These are phyloP conservation scores for Carterocephalus palaemon DNA, from an alignment of 2,888 invertebrate genomes.

Conservation along the genomic window DNA sequence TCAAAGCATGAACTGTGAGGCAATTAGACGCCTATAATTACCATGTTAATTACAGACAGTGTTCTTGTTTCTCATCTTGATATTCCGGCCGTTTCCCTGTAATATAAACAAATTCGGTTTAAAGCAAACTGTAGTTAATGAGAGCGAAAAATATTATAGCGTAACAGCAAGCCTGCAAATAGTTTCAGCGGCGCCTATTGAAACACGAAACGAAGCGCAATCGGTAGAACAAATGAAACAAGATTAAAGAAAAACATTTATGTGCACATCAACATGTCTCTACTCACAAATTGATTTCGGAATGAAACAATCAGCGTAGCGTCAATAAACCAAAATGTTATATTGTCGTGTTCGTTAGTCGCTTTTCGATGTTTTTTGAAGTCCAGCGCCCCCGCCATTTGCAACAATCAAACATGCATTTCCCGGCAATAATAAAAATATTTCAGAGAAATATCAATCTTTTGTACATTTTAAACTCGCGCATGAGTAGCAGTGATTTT, in stretches of 20 bases:
- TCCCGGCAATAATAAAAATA: slow-evolving; percentile 15
- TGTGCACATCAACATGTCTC: slow-evolving; percentile 19
- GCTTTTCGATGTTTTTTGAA: slow-evolving; percentile 19
- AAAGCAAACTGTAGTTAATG: slow-evolving; percentile 60
- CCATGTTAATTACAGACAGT: slow-evolving; percentile 73
- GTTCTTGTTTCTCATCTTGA: slow-evolving; percentile 68
- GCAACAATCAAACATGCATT: slow-evolving; percentile 23
- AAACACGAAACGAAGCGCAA: slow-evolving; percentile 4
- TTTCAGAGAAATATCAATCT: slow-evolving; percentile 11
- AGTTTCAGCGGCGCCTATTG: slow-evolving; percentile 12
- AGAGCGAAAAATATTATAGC: slow-evolving; percentile 54
- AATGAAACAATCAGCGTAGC: slow-evolving; percentile 23
- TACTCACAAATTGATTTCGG: slow-evolving; percentile 21
- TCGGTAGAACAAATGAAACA: slow-evolving; percentile 1
- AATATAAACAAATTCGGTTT: slow-evolving; percentile 61
- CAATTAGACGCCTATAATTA: slow-evolving; percentile 76
- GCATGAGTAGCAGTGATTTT: slow-evolving; percentile 3
- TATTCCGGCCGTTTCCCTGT: slow-evolving; percentile 60
- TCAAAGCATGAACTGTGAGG: slow-evolving; percentile 69
- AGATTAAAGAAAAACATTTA: slow-evolving; percentile 25
- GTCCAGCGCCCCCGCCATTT: slow-evolving; percentile 17
- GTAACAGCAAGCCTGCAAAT: slow-evolving; percentile 21
- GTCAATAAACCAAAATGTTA: slow-evolving; percentile 21
- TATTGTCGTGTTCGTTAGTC: slow-evolving; percentile 23
- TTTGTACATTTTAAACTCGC: slow-evolving; percentile 1